Conservation (phyloP, 2,113 vertebrate genomes). For the Pyrgilauda ruficollis region DNA sequence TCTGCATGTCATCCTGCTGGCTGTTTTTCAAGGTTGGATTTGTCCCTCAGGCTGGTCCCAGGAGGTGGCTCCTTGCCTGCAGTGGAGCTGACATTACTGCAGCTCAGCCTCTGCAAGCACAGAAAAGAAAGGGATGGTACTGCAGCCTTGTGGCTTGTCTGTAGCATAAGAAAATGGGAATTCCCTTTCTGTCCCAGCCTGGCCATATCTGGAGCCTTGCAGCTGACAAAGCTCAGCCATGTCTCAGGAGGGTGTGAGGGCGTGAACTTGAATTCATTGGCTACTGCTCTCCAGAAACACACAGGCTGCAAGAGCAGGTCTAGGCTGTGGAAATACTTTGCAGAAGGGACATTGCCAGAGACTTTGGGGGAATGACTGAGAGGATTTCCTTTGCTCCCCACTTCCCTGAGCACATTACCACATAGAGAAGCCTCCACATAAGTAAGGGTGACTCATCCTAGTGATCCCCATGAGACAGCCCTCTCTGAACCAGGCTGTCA, state of each 20-base stretch:
- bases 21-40: background rate
- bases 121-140: background rate
- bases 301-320: background rate
- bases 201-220: background rate
- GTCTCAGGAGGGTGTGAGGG: accelerated
- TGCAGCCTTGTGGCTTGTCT: background rate
- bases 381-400: background rate
- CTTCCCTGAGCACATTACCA: background rate
- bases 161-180: background rate
- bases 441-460: background rate
- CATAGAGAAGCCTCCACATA: accelerated
- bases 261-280: background rate
- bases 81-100: background rate
- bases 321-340: background rate
- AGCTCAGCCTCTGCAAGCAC: background rate
- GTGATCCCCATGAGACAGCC: background rate
- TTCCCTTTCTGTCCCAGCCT: background rate
- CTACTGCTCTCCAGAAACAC: background rate
- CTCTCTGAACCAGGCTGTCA: background rate
- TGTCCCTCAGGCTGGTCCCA: background rate
- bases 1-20: background rate
- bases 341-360: background rate
- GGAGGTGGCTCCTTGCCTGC: background rate
- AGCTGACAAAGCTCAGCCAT: accelerated
- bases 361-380: background rate